Evolutionary conservation across 2,113 vertebrate genomes (phyloP).

Genomic region (Burhinus bistriatus): DNA sequence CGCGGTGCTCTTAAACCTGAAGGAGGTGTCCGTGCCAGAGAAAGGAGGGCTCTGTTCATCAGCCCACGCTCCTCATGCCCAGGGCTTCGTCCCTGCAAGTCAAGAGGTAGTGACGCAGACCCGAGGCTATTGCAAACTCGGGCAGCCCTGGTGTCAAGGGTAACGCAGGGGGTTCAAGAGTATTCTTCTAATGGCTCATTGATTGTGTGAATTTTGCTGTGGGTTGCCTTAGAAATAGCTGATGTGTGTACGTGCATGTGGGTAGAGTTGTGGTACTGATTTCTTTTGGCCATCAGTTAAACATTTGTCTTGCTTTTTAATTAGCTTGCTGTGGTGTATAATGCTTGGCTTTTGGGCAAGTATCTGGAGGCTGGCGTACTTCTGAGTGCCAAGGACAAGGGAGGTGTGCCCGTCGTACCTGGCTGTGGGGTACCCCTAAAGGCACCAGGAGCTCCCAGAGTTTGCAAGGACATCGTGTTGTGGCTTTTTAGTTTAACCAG

Average conservation of each 20-base stretch:
- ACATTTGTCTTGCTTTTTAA: neutral
- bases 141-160: neutral
- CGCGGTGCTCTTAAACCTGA: neutral
- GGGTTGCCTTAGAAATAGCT: conserved; percentile 36
- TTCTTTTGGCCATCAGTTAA: neutral
- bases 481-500: neutral
- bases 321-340: neutral
- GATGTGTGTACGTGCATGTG: neutral
- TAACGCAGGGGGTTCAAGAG: neutral
- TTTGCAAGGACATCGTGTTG: neutral
- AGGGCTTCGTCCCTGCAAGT: neutral
- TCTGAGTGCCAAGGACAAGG: neutral
- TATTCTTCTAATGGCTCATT: neutral
- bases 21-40: neutral
- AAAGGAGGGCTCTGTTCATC: neutral
- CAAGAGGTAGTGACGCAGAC: neutral
- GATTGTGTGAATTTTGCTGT: conserved; percentile 28
- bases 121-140: neutral
- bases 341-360: neutral
- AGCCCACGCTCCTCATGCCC: neutral
- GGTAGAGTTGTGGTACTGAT: neutral
- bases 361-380: neutral
- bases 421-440: neutral
- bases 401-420: neutral
- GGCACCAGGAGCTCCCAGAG: neutral